Base-by-base conservation (phyloP, 1,140 invertebrate genomes). In the Lasioglossum baleicum region DNA sequence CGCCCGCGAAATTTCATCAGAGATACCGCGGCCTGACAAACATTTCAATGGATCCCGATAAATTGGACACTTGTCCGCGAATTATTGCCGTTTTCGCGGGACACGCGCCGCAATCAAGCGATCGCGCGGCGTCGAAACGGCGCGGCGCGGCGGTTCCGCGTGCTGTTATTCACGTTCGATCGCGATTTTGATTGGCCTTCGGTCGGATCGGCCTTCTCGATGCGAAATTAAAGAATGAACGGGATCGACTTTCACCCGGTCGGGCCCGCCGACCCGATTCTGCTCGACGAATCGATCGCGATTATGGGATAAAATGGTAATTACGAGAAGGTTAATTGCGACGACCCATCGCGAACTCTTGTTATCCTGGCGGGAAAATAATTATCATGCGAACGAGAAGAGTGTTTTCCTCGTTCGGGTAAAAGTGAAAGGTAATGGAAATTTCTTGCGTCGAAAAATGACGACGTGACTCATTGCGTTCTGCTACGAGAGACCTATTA, bases 281-380 rank as follows among this genome's bases (percentile, higher is more conserved):
- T 6, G 15, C 40, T 20, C 61, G 31, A 10, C 15, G 61, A 20
- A 7, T 64, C 15, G 61, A 64, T 64, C 61, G 31, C 31, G 61
- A 64, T 64, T 31, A 40, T 13, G 31, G 35, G 15, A 11, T 64
- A 40, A 44, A 35, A 11, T 15, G 7, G 35, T 40, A 60, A 72
- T 60, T 60, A 26, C 35, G 69, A 26, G 69, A 22, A 56, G 51
- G 56, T 72, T 71, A 60, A 71, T 71, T 40, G 13, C 56, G 15
- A 42, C n/a, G 69, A 60, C 51, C 51, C 15, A 15, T 20, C 51
- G 35, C 35, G 17, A 53, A 48, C 8, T 48, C 44, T 48, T 48
- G 8, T 48, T 48, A 48, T 48, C 44, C 44, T 35, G 11, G 13
- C 44, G 44, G 2, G 44, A 11, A 48, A 48, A 48, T 48, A 10